Evolutionary conservation across 2,888 invertebrate genomes (phyloP), one percentile per base, ranked within the genome.

Genomic region (Euplagia quadripunctaria): DNA sequence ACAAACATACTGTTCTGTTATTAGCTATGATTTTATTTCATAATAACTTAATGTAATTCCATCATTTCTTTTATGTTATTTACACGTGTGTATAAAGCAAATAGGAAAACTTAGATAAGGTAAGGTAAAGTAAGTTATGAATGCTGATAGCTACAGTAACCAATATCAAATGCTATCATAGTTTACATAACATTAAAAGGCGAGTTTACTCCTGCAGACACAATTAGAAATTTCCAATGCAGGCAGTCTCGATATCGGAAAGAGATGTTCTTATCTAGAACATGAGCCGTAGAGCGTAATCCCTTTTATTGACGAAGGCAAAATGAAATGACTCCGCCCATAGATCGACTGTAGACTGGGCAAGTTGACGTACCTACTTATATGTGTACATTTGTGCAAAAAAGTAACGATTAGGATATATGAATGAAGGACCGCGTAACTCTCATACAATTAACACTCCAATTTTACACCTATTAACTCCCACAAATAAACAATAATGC

Each of bases 301-400:
- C 90, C 91, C 87, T 89, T 92, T 93, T 93, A 94, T 93, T 93
- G 92, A 90, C 90, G 85, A 84, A 82, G 83, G 86, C 86, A 84
- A 90, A 87, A 88, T 82, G 82, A 86, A 89, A 90, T 87, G 87
- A 87, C 86, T 88, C 85, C 84, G 80, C 65, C 75, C 76, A 52
- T 55, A 68, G 68, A 68, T n/a, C 55, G 68, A n/a, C 42, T 55
- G 42, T 52, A 43, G 7, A 51, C 16, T 66, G 41, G 51, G 51
- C 41, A 12, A 16, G 66, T 11, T 41, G 41, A 14, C 41, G 9
- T 66, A 51, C 51, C 41, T 41, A 17, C 31, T 31, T 14, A 1
- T 61, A 14, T 14, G 14, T 11, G 2, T 31, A 31, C 31, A 31
- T 61, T 31, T 31, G 6, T 31, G 14, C 5, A 51, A 51, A 4